A percentile compares a stretch with the other conserved stretches of the same genome.
phyloP scores from a whole-genome alignment of 2,888 invertebrate genomes.

The Anoncus sp. region DNA sequence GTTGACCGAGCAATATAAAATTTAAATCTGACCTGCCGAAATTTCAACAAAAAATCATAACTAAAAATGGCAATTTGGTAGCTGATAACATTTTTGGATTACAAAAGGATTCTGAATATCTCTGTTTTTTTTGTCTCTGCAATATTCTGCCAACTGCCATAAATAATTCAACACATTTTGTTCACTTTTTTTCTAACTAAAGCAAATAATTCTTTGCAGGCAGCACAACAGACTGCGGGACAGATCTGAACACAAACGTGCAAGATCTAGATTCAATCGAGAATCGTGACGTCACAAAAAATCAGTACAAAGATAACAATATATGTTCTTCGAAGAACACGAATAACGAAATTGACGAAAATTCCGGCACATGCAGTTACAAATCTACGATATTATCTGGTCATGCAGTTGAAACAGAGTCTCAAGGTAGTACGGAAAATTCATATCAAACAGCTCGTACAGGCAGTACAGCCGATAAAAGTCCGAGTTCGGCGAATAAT shows the following conservation, averaged over 20 bases:
- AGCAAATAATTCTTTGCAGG: constrained; percentile 20
- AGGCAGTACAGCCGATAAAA: not conserved
- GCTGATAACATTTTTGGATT: too few relatives aligned
- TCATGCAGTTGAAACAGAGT: constrained; percentile 17
- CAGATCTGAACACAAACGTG: constrained; percentile 20
- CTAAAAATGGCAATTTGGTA: too few relatives aligned
- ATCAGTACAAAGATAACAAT: too few relatives aligned
- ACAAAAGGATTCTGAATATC: too few relatives aligned
- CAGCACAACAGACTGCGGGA: constrained; percentile 38
- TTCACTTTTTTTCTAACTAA: too few relatives aligned
- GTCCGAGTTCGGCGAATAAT: not conserved
- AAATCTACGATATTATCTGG: constrained; percentile 59
- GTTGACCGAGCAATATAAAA: too few relatives aligned
- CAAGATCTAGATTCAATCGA: not conserved
- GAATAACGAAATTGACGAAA: constrained; percentile 3
- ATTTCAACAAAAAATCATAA: too few relatives aligned
- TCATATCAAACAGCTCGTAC: constrained; percentile 53
- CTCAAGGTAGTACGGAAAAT: constrained; percentile 45
- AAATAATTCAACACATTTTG: too few relatives aligned
- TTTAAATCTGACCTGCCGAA: too few relatives aligned
- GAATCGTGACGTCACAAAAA: too few relatives aligned
- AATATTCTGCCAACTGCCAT: not conserved
- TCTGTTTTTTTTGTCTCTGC: too few relatives aligned
- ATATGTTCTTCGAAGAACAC: constrained; percentile 6
- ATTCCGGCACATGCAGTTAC: constrained; percentile 43